Evolutionary conservation across 2,888 invertebrate genomes (phyloP).

Genomic region (Gerris lacustris): DNA sequence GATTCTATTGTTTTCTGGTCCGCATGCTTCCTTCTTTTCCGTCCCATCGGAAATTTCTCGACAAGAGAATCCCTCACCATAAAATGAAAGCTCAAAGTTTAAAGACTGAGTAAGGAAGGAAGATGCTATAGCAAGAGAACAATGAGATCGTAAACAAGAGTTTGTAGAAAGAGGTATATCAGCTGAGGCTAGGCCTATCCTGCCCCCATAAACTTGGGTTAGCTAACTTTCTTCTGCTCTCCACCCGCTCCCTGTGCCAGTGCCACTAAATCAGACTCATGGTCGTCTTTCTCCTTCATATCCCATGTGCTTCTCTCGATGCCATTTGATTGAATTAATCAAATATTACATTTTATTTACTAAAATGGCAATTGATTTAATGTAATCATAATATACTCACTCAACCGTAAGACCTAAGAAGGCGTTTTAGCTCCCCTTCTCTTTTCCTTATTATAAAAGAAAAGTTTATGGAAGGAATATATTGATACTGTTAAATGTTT

Average conservation of each 20-base stretch:
- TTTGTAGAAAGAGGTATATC: not conserved
- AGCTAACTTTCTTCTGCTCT: not conserved
- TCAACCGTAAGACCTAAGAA: no score
- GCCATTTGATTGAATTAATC: not conserved
- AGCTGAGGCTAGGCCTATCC: not conserved
- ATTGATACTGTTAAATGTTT: no score
- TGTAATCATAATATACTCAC: no score
- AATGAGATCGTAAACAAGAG: conserved; percentile 5
- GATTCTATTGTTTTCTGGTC: no score
- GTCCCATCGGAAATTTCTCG: not conserved
- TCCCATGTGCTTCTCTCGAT: not conserved
- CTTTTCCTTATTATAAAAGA: no score
- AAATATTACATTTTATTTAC: not conserved
- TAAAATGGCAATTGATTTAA: no score
- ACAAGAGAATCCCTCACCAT: not conserved
- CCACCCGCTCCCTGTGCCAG: not conserved
- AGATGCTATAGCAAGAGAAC: not conserved
- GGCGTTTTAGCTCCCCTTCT: no score
- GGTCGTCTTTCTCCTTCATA: not conserved
- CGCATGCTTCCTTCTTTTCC: no score
- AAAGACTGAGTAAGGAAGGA: not conserved
- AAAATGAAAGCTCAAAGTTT: not conserved
- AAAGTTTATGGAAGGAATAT: no score
- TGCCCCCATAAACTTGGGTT: not conserved
- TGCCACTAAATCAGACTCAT: not conserved